Base-by-base conservation (phyloP, 2,113 vertebrate species). In the Tragelaphus buxtoni region DNA sequence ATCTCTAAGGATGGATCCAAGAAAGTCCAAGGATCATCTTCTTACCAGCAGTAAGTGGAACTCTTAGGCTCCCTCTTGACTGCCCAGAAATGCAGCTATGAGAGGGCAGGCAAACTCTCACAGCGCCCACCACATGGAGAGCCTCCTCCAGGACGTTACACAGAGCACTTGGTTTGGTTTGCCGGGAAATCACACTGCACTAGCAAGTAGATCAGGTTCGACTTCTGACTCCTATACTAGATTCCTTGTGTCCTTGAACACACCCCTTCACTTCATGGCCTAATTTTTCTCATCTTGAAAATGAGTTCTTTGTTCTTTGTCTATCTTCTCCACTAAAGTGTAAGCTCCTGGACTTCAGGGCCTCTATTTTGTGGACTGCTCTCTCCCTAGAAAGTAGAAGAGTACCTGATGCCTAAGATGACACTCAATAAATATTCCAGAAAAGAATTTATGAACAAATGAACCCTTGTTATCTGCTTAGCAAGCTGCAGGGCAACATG, bases 261-360 rank as follows among this genome's bases (percentile, higher is more conserved):
- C 4, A 61, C 3, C 32, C 32, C 11, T 76, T 81, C 22, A 28
- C 3, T 32, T 88, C 45, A 42, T 47, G 30, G 18, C 32, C 18
- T 39, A 22, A 79, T 65, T 53, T 89, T 89, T 30, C 80, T 81
- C 39, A 28, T 42, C 16, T 92, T 94, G 58, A 81, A 94, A 89
- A 76, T 92, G 17, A 91, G 30, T 35, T 81, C 26, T 88, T 92
- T 91, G 55, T 83, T 96, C 80, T 74, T 79, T 89, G 60, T 39
- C 87, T 39, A 61, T 74, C 24, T 88, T 97, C 49, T 95, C 39
- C 56, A 90, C 51, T 86, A 95, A 86, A 94, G 56, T 16, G 24
- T 47, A 86, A 85, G 39, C 17, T 22, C 6, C 86, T 94, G 10
- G 11, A 94, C n/a, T 93, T 28, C 30, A 87, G 26, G 22, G 5